Evolutionary conservation across 2,113 vertebrate species (phyloP).

Genomic region (Bubo blakistoni): DNA sequence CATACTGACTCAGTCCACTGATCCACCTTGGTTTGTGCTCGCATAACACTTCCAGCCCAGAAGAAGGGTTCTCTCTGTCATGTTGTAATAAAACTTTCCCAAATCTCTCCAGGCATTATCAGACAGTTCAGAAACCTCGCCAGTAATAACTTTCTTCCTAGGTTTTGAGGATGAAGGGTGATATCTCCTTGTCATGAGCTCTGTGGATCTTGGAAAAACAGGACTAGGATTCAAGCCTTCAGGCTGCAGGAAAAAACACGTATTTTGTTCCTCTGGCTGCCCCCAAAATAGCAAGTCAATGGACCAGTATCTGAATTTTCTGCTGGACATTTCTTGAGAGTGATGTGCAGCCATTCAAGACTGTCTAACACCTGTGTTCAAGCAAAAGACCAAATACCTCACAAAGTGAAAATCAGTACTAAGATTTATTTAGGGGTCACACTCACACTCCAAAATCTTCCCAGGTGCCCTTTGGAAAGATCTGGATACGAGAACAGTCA

Average conservation of each 20-base stretch:
- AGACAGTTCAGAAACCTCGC: not conserved
- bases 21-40: not conserved
- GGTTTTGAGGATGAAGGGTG: not conserved
- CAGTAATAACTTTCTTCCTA: not conserved
- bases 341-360: not conserved
- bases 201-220: not conserved
- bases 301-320: not conserved
- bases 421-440: not conserved
- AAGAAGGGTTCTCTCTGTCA: not conserved
- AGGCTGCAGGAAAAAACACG: not conserved
- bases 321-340: not conserved
- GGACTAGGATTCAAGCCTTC: not conserved
- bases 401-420: not conserved
- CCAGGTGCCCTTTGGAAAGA: not conserved
- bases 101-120: not conserved
- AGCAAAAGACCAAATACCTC: not conserved
- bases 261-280: not conserved
- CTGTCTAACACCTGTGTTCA: rapidly evolving
- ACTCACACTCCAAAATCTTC: not conserved
- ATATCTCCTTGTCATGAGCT: not conserved
- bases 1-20: not conserved
- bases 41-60: not conserved
- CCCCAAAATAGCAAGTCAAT: not conserved
- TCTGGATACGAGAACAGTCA: not conserved
- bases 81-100: not conserved